These are phyloP conservation scores for Periphyllus acericola DNA, from an alignment of 2,888 invertebrate genomes.

Conservation along the genomic window DNA sequence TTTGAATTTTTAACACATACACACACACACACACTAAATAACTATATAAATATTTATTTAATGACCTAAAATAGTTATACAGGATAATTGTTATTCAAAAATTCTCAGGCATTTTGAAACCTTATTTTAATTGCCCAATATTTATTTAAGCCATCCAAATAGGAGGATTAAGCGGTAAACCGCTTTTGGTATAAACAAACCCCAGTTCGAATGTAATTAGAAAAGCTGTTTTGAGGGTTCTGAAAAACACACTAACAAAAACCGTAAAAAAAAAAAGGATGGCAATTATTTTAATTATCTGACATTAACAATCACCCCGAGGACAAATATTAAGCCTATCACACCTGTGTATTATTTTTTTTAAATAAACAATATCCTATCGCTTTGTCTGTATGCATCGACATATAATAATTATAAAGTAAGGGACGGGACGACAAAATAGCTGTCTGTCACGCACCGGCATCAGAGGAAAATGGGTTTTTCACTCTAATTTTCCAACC, in stretches of 20 bases:
- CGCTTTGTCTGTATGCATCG: background rate
- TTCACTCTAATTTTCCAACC: slow-evolving; percentile 44
- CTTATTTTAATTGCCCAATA: slow-evolving; percentile 35
- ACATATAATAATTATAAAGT: slow-evolving; percentile 1
- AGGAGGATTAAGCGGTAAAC: slow-evolving; percentile 41
- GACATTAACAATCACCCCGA: slow-evolving; percentile 17
- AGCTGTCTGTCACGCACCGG: slow-evolving; percentile 31
- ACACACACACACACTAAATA: no score
- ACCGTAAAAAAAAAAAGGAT: background rate
- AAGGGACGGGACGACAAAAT: background rate
- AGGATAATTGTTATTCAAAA: background rate
- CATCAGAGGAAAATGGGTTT: slow-evolving; percentile 42
- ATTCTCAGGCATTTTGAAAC: slow-evolving; percentile 15
- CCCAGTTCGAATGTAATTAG: slow-evolving; percentile 16
- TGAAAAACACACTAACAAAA: background rate
- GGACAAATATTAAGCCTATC: background rate
- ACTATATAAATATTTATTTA: background rate
- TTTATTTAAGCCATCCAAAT: slow-evolving; percentile 42
- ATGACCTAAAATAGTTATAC: background rate
- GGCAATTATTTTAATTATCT: slow-evolving; percentile 39
- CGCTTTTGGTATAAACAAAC: slow-evolving; percentile 46
- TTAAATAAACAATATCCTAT: slow-evolving; percentile 10
- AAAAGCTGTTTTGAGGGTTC: slow-evolving; percentile 34
- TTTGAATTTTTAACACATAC: background rate
- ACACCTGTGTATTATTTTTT: background rate